Percentiles rank a stretch among this genome's conserved stretches.
Conservation (phyloP, 2,113 vertebrate genomes). For the Peucedramus taeniatus region DNA sequence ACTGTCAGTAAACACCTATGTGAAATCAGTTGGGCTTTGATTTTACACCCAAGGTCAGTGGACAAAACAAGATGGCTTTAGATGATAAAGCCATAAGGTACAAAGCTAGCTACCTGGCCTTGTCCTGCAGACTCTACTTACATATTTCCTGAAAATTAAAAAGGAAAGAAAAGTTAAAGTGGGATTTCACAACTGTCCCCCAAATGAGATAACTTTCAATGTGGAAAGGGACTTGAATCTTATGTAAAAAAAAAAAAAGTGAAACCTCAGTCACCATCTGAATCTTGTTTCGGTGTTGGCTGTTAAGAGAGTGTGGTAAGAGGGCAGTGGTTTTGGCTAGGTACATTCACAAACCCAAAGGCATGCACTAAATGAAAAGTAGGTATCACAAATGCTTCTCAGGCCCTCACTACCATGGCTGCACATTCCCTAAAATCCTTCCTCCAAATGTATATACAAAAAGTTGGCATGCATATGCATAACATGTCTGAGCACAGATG, state of each 20-base stretch:
- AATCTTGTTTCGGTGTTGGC: background rate
- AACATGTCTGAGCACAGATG: background rate
- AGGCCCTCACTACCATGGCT: background rate
- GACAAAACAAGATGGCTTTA: background rate
- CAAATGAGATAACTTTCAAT: background rate
- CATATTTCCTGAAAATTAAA: background rate
- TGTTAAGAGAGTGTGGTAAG: background rate
- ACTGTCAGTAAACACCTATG: background rate
- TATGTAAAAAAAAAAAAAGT: background rate
- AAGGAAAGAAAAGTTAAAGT: background rate
- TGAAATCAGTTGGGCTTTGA: background rate
- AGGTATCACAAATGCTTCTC: background rate
- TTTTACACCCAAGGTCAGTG: background rate
- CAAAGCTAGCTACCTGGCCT: background rate
- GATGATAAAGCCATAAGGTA: background rate
- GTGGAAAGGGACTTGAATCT: background rate
- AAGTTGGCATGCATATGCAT: background rate
- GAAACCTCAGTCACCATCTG: background rate
- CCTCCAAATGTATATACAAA: background rate
- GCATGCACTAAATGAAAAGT: background rate
- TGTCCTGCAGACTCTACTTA: background rate
- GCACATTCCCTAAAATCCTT: background rate
- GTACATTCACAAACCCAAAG: background rate
- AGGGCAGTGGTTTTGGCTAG: background rate
- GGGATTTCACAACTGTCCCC: background rate